Evolutionary conservation across 2,888 invertebrate genomes (phyloP).

Genomic region (Nematopogon swammerdamellus): DNA sequence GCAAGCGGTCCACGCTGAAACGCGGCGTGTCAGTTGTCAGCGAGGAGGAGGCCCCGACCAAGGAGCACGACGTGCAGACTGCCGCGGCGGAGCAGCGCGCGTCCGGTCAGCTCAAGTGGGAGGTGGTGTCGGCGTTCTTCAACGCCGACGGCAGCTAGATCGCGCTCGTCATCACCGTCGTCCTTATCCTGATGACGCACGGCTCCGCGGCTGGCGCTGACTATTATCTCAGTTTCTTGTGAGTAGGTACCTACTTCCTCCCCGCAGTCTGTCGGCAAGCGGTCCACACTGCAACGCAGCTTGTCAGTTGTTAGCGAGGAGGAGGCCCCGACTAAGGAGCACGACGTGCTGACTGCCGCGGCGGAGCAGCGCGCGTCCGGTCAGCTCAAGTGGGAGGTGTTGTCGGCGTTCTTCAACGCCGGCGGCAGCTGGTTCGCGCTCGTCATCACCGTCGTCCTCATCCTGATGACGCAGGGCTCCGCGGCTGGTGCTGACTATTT

Average conservation of each 20-base stretch:
- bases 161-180: constrained; percentile 26
- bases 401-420: constrained; percentile 31
- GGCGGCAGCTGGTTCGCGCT: constrained; percentile 33
- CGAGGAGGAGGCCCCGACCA: constrained; percentile 22
- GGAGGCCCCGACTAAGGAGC: constrained; percentile 27
- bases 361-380: constrained; percentile 41
- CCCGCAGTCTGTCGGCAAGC: constrained; percentile 1
- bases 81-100: constrained; percentile 34
- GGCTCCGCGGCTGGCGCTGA: constrained; percentile 62
- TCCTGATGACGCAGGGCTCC: constrained; percentile 53
- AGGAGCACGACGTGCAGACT: constrained; percentile 38
- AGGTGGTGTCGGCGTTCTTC: constrained; percentile 35
- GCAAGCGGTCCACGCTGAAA: too few relatives aligned
- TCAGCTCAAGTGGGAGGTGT: constrained; percentile 35
- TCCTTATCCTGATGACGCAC: constrained; percentile 48
- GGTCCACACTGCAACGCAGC: not conserved
- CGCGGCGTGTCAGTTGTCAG: constrained; percentile 16
- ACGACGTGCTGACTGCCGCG: constrained; percentile 33
- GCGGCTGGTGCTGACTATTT: constrained; percentile 68
- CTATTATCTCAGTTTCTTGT: constrained; percentile 70
- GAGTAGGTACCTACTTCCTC: too few relatives aligned
- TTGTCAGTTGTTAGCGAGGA: constrained; percentile 18
- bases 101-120: constrained; percentile 38
- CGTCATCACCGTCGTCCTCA: constrained; percentile 22
- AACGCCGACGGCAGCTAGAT: constrained; percentile 29